Conservation (phyloP, 2,797 vertebrate species). For the Tadarida brasiliensis region DNA sequence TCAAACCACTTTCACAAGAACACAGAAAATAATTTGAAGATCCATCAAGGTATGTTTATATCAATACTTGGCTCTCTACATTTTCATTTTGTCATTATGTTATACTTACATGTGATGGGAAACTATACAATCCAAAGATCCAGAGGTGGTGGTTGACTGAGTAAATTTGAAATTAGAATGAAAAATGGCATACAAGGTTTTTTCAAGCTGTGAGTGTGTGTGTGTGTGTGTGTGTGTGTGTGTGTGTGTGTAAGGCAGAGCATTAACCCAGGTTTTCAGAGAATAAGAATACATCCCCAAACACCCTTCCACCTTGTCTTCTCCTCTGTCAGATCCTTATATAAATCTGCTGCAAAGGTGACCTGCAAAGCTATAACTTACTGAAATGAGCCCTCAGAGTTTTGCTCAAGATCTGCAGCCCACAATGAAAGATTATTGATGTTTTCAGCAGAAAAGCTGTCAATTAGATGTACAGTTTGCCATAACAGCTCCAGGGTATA, state of each 20-base stretch:
- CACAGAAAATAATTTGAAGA: neutral
- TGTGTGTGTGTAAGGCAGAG: neutral
- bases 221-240: too few species aligned
- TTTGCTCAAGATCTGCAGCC: conserved; percentile 56
- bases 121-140: neutral
- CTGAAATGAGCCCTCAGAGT: conserved; percentile 78
- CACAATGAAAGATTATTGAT: conserved; percentile 81
- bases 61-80: neutral
- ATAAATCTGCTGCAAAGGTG: conserved; percentile 77
- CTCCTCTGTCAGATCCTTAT: conserved; percentile 33
- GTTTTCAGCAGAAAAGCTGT: conserved; percentile 79
- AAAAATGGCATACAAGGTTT: neutral
- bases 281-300: conserved; percentile 35
- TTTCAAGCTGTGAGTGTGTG: neutral
- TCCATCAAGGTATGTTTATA: neutral
- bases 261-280: conserved; percentile 58
- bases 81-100: neutral
- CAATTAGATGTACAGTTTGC: conserved; percentile 83
- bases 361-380: conserved; percentile 77
- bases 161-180: neutral
- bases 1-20: neutral
- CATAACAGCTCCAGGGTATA: conserved; percentile 75
- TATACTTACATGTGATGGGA: neutral
- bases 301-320: neutral
- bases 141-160: neutral